These are phyloP conservation scores for Ailuropoda melanoleuca DNA, from an alignment of 2,113 vertebrate genomes.

Conservation along the genomic window DNA sequence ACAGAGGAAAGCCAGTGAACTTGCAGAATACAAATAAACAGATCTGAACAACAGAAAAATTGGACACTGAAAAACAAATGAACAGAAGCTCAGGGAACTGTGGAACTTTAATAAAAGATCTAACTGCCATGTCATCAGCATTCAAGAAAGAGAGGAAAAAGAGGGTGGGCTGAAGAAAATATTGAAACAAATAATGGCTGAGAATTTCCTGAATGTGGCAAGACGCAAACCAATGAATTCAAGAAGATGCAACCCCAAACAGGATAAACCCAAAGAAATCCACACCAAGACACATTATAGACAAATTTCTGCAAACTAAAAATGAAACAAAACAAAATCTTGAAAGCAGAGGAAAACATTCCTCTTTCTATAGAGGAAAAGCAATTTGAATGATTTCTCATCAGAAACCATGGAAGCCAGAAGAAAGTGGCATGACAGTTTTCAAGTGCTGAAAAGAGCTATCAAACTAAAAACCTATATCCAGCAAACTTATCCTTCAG, in stretches of 20 bases:
- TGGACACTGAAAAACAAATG: background rate
- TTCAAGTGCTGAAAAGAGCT: background rate
- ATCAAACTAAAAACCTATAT: conserved; percentile 5
- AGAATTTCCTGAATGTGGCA: background rate
- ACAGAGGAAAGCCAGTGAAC: background rate
- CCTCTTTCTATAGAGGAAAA: background rate
- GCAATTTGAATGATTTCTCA: conserved; percentile 29
- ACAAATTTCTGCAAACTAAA: background rate
- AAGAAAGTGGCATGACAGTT: conserved; percentile 11
- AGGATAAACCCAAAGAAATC: background rate
- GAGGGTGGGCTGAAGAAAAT: background rate
- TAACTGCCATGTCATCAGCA: background rate
- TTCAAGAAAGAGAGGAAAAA: background rate
- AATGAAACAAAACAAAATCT: background rate
- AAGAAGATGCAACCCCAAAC: background rate
- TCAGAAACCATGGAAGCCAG: background rate
- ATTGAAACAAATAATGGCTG: background rate
- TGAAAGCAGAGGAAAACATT: background rate
- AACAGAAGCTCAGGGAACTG: background rate
- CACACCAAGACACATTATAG: background rate
- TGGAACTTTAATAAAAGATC: background rate
- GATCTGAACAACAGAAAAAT: background rate
- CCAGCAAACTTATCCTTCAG: background rate
- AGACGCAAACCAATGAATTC: background rate
- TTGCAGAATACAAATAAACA: background rate